A percentile compares a stretch with the other conserved stretches of the same genome.
phyloP scores from a whole-genome alignment of 2,888 invertebrate genomes.

The Dromius quadrimaculatus region DNA sequence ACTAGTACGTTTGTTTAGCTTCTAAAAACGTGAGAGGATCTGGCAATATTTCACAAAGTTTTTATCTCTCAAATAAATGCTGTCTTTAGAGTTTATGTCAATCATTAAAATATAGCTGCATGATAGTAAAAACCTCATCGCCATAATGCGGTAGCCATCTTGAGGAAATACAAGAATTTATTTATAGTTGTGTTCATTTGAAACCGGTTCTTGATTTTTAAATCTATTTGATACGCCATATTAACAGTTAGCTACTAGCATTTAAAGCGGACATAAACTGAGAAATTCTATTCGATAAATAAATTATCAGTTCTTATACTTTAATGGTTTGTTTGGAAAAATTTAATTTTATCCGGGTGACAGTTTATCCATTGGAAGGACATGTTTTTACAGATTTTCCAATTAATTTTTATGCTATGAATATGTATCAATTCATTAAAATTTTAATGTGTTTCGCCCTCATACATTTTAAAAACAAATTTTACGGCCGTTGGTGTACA shows the following conservation, averaged over 20 bases:
- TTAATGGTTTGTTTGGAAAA: neutral
- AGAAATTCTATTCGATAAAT: neutral
- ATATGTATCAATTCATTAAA: constrained; percentile 40
- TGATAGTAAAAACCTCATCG: neutral
- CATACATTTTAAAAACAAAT: constrained; percentile 30
- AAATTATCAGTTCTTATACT: neutral
- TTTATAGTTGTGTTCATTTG: constrained; percentile 3
- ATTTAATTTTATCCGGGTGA: constrained; percentile 15
- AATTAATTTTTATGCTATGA: constrained; percentile 34
- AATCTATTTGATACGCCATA: constrained; percentile 8
- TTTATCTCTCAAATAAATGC: constrained; percentile 3
- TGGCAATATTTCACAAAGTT: neutral
- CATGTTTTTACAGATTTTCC: constrained; percentile 28
- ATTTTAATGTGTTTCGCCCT: constrained; percentile 25
- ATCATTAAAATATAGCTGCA: constrained; percentile 15
- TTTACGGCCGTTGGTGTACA: constrained; percentile 1
- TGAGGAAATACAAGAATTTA: constrained; percentile 12
- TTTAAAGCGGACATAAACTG: neutral
- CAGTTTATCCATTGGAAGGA: neutral
- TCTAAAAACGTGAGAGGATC: constrained; percentile 1
- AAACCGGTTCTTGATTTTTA: constrained; percentile 18
- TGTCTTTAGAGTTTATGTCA: constrained; percentile 5
- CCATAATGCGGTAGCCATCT: constrained; percentile 15
- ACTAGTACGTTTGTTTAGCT: neutral
- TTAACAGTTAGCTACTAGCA: constrained; percentile 9